These are phyloP conservation scores for Drosophila ananassae DNA, from an alignment of 1,140 invertebrate genomes.

Conservation along the genomic window DNA sequence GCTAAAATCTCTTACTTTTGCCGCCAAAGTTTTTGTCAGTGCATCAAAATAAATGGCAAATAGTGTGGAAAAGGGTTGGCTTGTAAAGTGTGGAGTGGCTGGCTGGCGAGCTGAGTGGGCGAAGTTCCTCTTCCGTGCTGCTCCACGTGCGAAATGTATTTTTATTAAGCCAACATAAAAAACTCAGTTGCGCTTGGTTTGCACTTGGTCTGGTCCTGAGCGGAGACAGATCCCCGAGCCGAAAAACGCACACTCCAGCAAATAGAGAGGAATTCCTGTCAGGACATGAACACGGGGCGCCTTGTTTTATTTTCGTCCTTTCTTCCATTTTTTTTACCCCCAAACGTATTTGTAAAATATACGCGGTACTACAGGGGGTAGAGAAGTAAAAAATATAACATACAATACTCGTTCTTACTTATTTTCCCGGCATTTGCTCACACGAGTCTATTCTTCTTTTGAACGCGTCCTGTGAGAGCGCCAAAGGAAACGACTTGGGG, in stretches of 20 bases:
- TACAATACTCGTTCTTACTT: constrained; percentile 56
- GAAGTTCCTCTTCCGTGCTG: constrained; percentile 26
- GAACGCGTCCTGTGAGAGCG: constrained; percentile 40
- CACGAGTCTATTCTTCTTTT: constrained; percentile 62
- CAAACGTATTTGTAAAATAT: constrained; percentile 80
- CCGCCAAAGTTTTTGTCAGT: not conserved
- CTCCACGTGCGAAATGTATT: constrained; percentile 78
- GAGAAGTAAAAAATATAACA: constrained; percentile 47
- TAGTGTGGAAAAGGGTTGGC: constrained; percentile 11
- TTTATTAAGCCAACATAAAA: constrained; percentile 73
- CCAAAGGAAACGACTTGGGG: constrained; percentile 4
- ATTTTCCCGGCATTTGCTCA: constrained; percentile 54
- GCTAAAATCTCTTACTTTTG: no score
- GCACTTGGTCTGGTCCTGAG: constrained; percentile 23
- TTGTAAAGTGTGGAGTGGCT: constrained; percentile 14
- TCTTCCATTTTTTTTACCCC: constrained; percentile 3
- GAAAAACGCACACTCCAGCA: constrained; percentile 45
- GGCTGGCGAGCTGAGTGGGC: constrained; percentile 15
- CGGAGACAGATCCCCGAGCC: constrained; percentile 32
- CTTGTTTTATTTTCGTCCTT: not conserved
- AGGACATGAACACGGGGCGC: constrained; percentile 13
- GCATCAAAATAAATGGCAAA: constrained; percentile 29
- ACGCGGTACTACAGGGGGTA: constrained; percentile 26
- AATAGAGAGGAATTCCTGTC: constrained; percentile 44
- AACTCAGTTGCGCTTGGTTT: constrained; percentile 29